A percentile compares a stretch with the other conserved stretches of the same genome.
Conservation (phyloP, 1,140 invertebrate species). For the Apis laboriosa region DNA sequence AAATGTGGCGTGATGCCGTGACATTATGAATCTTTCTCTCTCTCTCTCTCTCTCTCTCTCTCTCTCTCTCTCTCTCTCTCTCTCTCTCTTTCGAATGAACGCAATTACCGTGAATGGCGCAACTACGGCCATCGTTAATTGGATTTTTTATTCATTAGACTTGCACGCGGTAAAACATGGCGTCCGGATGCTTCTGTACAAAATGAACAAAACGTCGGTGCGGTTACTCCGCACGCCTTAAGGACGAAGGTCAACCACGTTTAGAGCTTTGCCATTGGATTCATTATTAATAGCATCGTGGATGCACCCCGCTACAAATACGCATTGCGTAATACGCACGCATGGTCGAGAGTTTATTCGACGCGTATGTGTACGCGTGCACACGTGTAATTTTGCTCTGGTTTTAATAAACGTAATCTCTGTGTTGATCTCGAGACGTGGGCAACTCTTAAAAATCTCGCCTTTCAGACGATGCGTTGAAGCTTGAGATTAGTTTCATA, state of each 20-base stretch:
- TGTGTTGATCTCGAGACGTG: background rate
- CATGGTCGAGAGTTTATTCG: background rate
- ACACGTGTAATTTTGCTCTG: background rate
- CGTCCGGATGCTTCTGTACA: background rate
- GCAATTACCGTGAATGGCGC: background rate
- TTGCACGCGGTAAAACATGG: background rate
- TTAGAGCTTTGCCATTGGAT: conserved; percentile 3
- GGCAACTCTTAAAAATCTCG: too few relatives aligned
- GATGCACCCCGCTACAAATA: conserved; percentile 2
- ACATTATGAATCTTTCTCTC: background rate
- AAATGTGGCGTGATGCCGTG: background rate
- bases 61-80: too few relatives aligned
- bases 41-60: too few relatives aligned
- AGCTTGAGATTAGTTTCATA: too few relatives aligned
- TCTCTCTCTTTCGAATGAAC: background rate
- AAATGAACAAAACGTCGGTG: background rate
- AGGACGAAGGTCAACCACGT: conserved; percentile 23
- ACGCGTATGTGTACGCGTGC: background rate
- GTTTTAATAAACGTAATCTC: background rate
- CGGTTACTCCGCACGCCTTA: too few relatives aligned
- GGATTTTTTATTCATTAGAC: background rate
- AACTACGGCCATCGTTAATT: conserved; percentile 17
- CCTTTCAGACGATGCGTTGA: too few relatives aligned
- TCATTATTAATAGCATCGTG: conserved; percentile 11
- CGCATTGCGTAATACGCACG: conserved; percentile 7